phyloP scores from a whole-genome alignment of 2,797 vertebrate species.

The Pantherophis alleghaniensis region DNA sequence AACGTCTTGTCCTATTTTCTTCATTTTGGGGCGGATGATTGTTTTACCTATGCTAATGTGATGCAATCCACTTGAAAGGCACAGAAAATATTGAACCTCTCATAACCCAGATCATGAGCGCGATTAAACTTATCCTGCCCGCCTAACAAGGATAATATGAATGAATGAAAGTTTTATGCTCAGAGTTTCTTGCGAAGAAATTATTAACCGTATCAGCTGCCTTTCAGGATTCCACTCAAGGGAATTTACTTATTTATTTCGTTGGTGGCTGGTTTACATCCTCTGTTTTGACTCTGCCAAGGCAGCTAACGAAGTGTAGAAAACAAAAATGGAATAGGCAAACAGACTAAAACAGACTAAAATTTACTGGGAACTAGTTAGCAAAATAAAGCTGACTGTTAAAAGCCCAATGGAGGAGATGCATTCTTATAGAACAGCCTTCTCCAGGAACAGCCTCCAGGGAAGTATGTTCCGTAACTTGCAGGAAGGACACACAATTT shows the following conservation, averaged over 20 bases:
- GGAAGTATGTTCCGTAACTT: not conserved
- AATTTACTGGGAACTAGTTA: not conserved
- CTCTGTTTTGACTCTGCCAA: not conserved
- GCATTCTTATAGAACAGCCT: not conserved
- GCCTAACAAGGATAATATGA: not conserved
- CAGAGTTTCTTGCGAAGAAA: not conserved
- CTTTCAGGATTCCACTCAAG: not conserved
- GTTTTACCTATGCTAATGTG: not conserved
- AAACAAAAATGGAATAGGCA: not conserved
- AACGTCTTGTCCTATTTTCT: not conserved
- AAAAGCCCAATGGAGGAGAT: not conserved
- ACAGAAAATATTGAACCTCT: not conserved
- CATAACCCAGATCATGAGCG: not conserved
- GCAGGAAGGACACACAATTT: not conserved
- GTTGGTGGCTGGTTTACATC: not conserved
- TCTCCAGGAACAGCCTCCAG: not conserved
- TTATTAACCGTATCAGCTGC: not conserved
- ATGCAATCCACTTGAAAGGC: not conserved
- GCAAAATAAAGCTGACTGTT: not conserved
- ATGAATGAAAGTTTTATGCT: not conserved
- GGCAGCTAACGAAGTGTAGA: not conserved
- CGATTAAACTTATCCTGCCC: not conserved
- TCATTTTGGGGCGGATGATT: not conserved
- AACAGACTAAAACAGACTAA: not conserved
- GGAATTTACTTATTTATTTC: not conserved